Percentiles rank a stretch among this genome's conserved stretches.
phyloP scores from a whole-genome alignment of 2,113 vertebrate genomes.

The Bungarus multicinctus region DNA sequence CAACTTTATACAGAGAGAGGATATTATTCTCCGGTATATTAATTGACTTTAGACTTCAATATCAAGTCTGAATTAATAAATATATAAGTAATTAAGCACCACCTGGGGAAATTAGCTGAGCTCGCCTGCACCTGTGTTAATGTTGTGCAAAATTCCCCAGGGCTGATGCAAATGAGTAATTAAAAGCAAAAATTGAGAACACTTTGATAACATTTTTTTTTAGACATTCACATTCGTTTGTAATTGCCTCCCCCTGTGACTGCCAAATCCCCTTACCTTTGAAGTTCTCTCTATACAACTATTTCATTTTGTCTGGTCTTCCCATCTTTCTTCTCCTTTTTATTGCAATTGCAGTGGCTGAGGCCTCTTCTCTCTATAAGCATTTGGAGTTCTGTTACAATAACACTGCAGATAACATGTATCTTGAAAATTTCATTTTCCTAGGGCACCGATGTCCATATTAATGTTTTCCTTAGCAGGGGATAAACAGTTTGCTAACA shows the following conservation, averaged over 20 bases:
- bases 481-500: background rate
- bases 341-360: background rate
- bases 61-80: constrained; percentile 2
- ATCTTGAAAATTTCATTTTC: background rate
- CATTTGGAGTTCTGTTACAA: background rate
- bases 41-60: background rate
- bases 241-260: background rate
- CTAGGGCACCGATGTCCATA: background rate
- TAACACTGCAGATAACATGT: background rate
- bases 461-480: background rate
- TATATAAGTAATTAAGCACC: background rate
- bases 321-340: background rate
- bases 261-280: background rate
- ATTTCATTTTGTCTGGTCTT: background rate
- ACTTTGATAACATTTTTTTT: background rate
- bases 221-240: background rate
- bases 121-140: background rate
- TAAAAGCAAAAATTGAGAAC: constrained; percentile 2
- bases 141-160: background rate
- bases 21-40: background rate
- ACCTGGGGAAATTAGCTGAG: background rate
- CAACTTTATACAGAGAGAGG: background rate
- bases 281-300: background rate
- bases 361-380: background rate
- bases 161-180: background rate